These are phyloP conservation scores for Ooceraea biroi DNA, from an alignment of 1,140 invertebrate species.

Conservation along the genomic window DNA sequence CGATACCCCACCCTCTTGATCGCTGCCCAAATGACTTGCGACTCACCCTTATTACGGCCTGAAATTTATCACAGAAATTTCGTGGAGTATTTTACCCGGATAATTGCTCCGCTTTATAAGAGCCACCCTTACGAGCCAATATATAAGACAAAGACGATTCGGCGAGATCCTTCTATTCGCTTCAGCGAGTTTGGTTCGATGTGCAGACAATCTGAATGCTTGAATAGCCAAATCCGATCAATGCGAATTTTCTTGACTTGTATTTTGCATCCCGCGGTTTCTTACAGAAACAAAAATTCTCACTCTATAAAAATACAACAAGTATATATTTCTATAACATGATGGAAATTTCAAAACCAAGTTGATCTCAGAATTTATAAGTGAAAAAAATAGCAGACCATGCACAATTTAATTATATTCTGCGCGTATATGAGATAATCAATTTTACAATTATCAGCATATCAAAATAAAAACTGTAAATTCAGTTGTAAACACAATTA, in stretches of 20 bases:
- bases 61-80: conserved; percentile 82
- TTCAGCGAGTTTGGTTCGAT: conserved; percentile 52
- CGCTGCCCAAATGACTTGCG: conserved; percentile 79
- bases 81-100: conserved; percentile 79
- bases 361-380: not conserved
- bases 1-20: conserved; percentile 70
- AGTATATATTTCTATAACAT: not conserved
- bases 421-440: not conserved
- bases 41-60: conserved; percentile 80
- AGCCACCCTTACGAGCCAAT: conserved; percentile 73
- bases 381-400: not conserved
- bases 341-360: not conserved
- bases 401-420: not conserved
- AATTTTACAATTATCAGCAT: not conserved
- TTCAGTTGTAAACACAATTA: not conserved
- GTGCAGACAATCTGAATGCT: conserved; percentile 13
- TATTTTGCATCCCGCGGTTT: not conserved
- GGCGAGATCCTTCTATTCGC: conserved; percentile 44
- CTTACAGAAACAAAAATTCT: conserved; percentile 13
- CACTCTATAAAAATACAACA: not conserved
- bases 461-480: not conserved
- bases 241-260: not conserved
- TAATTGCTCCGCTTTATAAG: conserved; percentile 81
- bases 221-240: conserved; percentile 31
- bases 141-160: conserved; percentile 73